Percentiles rank a stretch among this genome's conserved stretches.
Evolutionary conservation across 1,140 invertebrate genomes (phyloP).

Genomic region (Drosophila kepulauana): DNA sequence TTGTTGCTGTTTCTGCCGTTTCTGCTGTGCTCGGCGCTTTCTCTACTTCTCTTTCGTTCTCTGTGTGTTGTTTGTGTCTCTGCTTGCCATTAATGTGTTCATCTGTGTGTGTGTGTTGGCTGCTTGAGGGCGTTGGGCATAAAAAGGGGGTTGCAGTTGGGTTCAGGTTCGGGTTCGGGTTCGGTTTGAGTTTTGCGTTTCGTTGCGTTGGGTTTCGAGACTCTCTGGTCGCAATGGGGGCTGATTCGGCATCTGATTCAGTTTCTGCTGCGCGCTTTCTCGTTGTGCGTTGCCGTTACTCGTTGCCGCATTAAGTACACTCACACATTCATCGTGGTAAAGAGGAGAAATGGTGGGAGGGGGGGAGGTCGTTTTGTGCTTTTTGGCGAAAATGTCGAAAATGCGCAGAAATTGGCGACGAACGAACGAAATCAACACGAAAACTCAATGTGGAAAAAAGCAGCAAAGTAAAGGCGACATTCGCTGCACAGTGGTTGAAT

Average conservation of each 20-base stretch:
- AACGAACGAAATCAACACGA: slow-evolving; percentile 52
- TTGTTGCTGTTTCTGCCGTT: slow-evolving; percentile 27
- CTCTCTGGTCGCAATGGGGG: slow-evolving; percentile 30
- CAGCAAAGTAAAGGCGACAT: slow-evolving; percentile 24
- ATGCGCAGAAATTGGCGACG: slow-evolving; percentile 44
- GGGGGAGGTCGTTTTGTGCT: slow-evolving; percentile 46
- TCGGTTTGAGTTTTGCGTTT: not conserved
- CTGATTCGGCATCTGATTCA: slow-evolving; percentile 57
- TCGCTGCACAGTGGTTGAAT: slow-evolving; percentile 23
- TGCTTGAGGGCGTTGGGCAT: slow-evolving; percentile 57
- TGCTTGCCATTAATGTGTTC: slow-evolving; percentile 71
- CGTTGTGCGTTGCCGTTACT: slow-evolving; percentile 57
- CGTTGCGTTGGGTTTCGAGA: not conserved
- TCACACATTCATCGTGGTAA: slow-evolving; percentile 19
- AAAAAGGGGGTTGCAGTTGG: slow-evolving; percentile 11
- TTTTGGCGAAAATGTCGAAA: slow-evolving; percentile 74
- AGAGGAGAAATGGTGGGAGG: too few species aligned
- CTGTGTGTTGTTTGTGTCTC: slow-evolving; percentile 21
- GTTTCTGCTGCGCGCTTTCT: slow-evolving; percentile 18
- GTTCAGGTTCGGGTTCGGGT: not conserved
- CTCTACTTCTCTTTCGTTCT: slow-evolving; percentile 37
- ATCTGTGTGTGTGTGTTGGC: too few species aligned
- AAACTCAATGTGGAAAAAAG: slow-evolving; percentile 28
- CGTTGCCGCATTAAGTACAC: slow-evolving; percentile 76
- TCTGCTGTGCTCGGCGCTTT: slow-evolving; percentile 43